Conservation (phyloP, 2,888 invertebrate genomes). For the Dysmachus trigonus region DNA sequence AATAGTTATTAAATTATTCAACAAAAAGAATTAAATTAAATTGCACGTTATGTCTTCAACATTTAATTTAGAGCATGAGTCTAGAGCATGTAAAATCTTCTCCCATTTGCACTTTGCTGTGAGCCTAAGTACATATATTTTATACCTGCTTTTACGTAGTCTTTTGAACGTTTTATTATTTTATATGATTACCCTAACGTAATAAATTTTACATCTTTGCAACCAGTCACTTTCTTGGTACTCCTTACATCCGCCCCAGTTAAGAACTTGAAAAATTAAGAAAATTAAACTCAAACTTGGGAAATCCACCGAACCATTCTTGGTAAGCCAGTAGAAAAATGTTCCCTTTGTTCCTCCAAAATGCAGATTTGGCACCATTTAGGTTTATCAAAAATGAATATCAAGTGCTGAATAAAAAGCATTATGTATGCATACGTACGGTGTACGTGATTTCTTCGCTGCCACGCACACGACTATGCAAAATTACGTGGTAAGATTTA, state of each 20-base stretch:
- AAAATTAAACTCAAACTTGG: not conserved
- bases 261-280: not conserved
- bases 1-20: too few species aligned
- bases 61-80: too few species aligned
- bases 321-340: not conserved
- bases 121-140: too few species aligned
- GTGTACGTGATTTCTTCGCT: constrained; percentile 1
- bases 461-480: constrained; percentile 4
- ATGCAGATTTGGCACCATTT: not conserved
- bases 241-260: not conserved
- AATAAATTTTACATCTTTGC: not conserved
- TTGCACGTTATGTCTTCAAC: too few species aligned
- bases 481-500: constrained; percentile 12
- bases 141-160: too few species aligned
- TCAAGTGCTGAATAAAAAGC: not conserved
- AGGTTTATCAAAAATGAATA: constrained; percentile 9
- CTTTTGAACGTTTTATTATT: too few species aligned
- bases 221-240: not conserved
- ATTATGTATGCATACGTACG: constrained; percentile 14
- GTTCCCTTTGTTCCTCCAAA: not conserved
- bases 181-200: not conserved
- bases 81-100: too few species aligned
- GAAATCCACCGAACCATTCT: not conserved
- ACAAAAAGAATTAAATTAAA: too few species aligned
- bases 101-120: too few species aligned